Percentiles rank a stretch among this genome's conserved stretches.
Evolutionary conservation across 2,113 vertebrate species (phyloP).

Genomic region (Lucifuga dentata): DNA sequence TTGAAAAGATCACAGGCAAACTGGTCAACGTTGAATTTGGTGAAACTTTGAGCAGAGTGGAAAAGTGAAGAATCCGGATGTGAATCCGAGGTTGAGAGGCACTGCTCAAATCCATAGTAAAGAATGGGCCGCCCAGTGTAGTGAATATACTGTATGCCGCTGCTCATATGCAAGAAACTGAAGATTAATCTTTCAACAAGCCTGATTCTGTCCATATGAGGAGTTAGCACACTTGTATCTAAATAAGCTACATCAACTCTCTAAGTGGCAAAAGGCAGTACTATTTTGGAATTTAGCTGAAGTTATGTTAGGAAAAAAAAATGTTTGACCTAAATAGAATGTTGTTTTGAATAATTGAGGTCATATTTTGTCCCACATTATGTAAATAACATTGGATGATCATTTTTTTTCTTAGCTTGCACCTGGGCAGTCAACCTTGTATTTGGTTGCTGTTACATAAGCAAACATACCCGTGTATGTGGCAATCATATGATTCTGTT

Average conservation of each 20-base stretch:
- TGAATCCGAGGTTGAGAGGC: too few relatives aligned
- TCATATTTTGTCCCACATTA: slow-evolving; percentile 8
- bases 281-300: slow-evolving; percentile 9
- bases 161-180: too few relatives aligned
- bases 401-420: not conserved
- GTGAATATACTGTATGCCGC: too few relatives aligned
- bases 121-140: too few relatives aligned
- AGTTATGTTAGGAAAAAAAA: slow-evolving; percentile 26
- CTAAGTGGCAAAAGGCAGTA: slow-evolving; percentile 4
- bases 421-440: slow-evolving; percentile 6
- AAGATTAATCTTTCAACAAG: slow-evolving; percentile 8
- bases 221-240: not conserved
- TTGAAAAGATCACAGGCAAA: too few relatives aligned
- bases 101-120: too few relatives aligned
- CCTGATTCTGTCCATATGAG: slow-evolving; percentile 2
- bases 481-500: not conserved
- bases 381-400: slow-evolving; percentile 5
- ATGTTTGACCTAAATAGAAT: slow-evolving; percentile 27
- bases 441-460: too few relatives aligned
- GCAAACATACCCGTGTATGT: too few relatives aligned
- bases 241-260: not conserved
- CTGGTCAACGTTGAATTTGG: too few relatives aligned
- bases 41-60: too few relatives aligned
- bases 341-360: slow-evolving; percentile 32
- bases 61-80: too few relatives aligned